Conservation (phyloP, 2,113 vertebrate species). For the Nibea coibor region DNA sequence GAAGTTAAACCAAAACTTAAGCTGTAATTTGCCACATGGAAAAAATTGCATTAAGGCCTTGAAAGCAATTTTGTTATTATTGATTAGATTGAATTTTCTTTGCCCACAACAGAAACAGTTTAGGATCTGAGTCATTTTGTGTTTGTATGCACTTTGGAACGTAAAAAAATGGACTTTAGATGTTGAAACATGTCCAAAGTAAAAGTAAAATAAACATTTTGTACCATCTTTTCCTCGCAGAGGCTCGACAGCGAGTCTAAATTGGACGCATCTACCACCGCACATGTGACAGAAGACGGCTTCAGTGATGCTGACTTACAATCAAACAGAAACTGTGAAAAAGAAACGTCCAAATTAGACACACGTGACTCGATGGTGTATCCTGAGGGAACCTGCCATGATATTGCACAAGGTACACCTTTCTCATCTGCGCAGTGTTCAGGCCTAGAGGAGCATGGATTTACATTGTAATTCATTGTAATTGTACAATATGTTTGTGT, state of each 20-base stretch:
- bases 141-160: neutral
- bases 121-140: no score
- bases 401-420: constrained; percentile 11
- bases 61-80: no score
- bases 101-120: no score
- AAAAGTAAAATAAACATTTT: neutral
- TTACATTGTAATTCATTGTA: no score
- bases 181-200: neutral
- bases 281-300: neutral
- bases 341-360: neutral
- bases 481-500: no score
- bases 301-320: neutral
- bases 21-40: neutral
- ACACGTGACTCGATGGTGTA: neutral
- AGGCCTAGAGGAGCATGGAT: neutral
- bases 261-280: neutral
- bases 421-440: neutral
- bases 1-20: neutral
- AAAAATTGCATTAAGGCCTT: neutral
- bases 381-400: neutral
- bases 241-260: constrained; percentile 9
- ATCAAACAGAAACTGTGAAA: neutral
- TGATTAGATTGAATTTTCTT: no score
- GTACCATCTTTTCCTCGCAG: constrained; percentile 31
- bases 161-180: neutral